phyloP scores from a whole-genome alignment of 2,113 vertebrate species.

The Pangasianodon gigas region DNA sequence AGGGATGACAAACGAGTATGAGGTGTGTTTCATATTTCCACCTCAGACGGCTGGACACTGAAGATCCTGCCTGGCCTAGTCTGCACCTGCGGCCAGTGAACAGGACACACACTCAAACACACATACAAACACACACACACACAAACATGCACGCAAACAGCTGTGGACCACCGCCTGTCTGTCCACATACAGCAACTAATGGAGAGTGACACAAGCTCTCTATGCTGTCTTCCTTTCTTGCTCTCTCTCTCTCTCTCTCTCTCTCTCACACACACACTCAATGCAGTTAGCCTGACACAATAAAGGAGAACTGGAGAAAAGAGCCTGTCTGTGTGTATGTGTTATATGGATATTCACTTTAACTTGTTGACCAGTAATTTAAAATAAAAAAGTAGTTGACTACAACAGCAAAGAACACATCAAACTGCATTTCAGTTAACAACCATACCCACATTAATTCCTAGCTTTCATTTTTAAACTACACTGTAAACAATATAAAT shows the following conservation, averaged over 20 bases:
- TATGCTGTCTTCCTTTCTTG: not conserved
- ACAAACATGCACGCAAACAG: constrained; percentile 28
- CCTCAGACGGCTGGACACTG: constrained; percentile 41
- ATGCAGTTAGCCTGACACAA: constrained; percentile 5
- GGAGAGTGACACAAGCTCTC: constrained; percentile 49
- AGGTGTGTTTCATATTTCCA: constrained; percentile 48
- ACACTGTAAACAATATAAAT: not conserved
- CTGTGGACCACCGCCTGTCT: constrained; percentile 48
- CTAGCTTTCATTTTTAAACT: no score
- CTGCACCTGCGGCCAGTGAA: constrained; percentile 52
- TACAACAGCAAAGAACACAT: not conserved
- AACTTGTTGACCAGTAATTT: not conserved
- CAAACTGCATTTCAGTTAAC: not conserved
- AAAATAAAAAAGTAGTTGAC: not conserved
- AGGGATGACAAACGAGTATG: constrained; percentile 49
- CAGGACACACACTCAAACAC: constrained; percentile 15
- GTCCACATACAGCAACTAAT: constrained; percentile 44
- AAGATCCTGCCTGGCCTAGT: constrained; percentile 43
- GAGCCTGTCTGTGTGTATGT: constrained; percentile 70
- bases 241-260: not conserved
- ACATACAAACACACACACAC: constrained; percentile 22
- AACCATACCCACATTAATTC: not conserved
- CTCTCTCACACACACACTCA: not conserved
- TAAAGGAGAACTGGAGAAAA: constrained; percentile 61
- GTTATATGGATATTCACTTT: constrained; percentile 48